Evolutionary conservation across 2,113 vertebrate species (phyloP).

Genomic region (Cynoglossus semilaevis): DNA sequence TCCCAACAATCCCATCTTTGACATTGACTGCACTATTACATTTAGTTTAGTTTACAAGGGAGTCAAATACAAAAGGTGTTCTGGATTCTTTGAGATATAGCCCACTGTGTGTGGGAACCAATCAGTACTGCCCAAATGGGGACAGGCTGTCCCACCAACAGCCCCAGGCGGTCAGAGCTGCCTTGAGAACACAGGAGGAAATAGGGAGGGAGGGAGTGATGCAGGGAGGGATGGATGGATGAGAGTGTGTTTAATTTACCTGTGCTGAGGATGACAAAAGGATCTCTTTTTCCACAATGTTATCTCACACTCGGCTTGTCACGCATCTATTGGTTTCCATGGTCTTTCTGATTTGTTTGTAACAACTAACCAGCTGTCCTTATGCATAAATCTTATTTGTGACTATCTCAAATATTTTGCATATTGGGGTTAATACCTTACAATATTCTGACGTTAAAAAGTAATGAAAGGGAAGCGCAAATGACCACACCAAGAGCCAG

Average conservation of each 20-base stretch:
- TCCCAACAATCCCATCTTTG: constrained; percentile 74
- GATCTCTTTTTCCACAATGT: background rate
- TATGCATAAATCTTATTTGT: no score
- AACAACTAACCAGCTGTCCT: background rate
- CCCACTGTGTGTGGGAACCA: constrained; percentile 60
- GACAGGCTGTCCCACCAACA: constrained; percentile 49
- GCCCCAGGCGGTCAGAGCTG: constrained; percentile 50
- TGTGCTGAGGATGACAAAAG: constrained; percentile 12
- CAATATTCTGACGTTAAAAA: no score
- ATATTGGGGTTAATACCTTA: no score
- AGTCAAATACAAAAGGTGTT: constrained; percentile 68
- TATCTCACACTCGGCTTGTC: background rate
- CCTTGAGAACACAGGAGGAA: constrained; percentile 45
- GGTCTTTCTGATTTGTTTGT: background rate
- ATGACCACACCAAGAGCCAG: no score
- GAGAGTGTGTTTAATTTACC: constrained; percentile 20
- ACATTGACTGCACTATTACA: constrained; percentile 61
- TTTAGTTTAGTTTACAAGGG: constrained; percentile 67
- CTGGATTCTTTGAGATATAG: constrained; percentile 69
- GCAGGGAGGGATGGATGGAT: constrained; percentile 5
- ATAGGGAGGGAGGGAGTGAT: constrained; percentile 25
- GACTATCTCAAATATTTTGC: no score
- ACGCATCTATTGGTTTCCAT: constrained; percentile 10
- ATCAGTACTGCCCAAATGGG: constrained; percentile 65
- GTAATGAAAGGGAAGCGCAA: no score